Evolutionary conservation across 2,797 vertebrate genomes (phyloP), one percentile per base, ranked within the genome.

Genomic region (Pseudotriccus pelzelni): DNA sequence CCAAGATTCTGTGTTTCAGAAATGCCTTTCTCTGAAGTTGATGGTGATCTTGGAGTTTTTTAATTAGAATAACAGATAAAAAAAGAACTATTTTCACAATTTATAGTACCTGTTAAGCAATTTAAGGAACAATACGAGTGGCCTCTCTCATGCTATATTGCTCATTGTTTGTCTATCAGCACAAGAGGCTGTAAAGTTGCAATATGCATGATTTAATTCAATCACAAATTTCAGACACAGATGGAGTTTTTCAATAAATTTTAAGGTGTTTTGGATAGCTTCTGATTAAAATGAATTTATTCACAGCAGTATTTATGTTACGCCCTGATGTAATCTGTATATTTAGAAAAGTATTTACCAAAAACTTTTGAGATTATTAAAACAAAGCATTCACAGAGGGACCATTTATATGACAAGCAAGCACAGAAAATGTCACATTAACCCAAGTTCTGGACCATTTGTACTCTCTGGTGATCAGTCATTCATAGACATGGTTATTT

Each of bases 1-100:
- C 92, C 95, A 95, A 94, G 94, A 94, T 96, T 90, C 72, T 94
- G 94, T 96, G 86, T 84, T 93, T 89, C 86, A 93, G 81, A 89
- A 92, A 87, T 63, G 49, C 60, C 36, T 93, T 93, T 84, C 86
- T 93, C 72, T 93, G 78, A 95, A 96, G 86, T 80, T 93, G 30
- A 34, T 93, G 59, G 67, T 89, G 37, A 79, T 93, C 66, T 82
- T 83, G 53, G 34, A 92, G 14, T 5, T 21, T 14, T 97, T 89
- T 76, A 84, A 89, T 91, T 88, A 43, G 50, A 23, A 32, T 14
- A 34, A 23, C 9, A 37, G 47, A 67, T 70, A 8, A 81, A 63
- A 89, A 76, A 37, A 14, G 2, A 74, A 76, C 6, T 74, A 74
- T 83, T 87, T 93, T 89, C 52, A 77, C 11, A 49, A 83, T 56